Conservation (phyloP, 2,797 vertebrate species). For the Gambelia wislizenii region DNA sequence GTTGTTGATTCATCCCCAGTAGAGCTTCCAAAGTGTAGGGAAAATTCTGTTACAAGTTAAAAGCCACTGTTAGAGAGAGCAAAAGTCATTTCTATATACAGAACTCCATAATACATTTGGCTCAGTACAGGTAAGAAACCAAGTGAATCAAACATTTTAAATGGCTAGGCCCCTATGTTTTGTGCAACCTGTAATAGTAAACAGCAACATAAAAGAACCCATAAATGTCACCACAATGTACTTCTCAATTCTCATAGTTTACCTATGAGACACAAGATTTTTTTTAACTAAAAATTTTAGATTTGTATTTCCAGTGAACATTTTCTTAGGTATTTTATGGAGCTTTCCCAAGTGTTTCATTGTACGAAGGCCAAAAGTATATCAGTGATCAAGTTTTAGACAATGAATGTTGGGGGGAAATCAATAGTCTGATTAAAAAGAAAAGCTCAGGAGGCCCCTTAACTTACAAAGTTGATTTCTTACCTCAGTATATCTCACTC, state of each 20-base stretch:
- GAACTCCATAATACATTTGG: slow-evolving; percentile 22
- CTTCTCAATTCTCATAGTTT: slow-evolving; percentile 37
- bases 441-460: slow-evolving; percentile 75
- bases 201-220: slow-evolving; percentile 35
- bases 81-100: slow-evolving; percentile 27
- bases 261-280: not conserved
- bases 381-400: slow-evolving; percentile 67
- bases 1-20: slow-evolving; percentile 2
- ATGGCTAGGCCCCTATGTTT: slow-evolving; percentile 27
- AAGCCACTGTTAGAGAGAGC: not conserved
- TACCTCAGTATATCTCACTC: slow-evolving; percentile 72
- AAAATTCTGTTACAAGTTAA: slow-evolving; percentile 9
- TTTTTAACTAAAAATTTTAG: slow-evolving; percentile 35
- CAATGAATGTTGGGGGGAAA: slow-evolving; percentile 68
- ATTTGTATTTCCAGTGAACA: slow-evolving; percentile 45
- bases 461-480: slow-evolving; percentile 77
- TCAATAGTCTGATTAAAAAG: slow-evolving; percentile 77
- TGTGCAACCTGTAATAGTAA: slow-evolving; percentile 38
- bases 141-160: slow-evolving; percentile 38
- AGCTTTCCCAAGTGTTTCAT: slow-evolving; percentile 35
- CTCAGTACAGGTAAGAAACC: slow-evolving; percentile 5
- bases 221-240: slow-evolving; percentile 25
- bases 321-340: slow-evolving; percentile 56
- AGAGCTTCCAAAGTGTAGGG: slow-evolving; percentile 14
- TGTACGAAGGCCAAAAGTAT: slow-evolving; percentile 55